phyloP scores from a whole-genome alignment of 2,113 vertebrate species.

The Lagopus muta region DNA sequence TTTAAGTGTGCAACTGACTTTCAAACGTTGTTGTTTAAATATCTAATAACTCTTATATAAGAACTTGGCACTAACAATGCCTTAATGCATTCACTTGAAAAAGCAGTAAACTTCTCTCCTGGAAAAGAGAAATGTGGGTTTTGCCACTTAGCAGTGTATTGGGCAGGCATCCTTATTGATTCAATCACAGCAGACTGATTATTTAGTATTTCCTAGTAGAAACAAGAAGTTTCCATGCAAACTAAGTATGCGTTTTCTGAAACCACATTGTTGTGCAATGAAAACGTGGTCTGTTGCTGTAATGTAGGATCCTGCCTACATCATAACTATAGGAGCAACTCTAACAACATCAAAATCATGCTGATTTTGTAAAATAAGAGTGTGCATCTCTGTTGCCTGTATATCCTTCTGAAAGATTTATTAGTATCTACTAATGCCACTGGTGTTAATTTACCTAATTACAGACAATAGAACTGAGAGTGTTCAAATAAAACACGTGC shows the following conservation, averaged over 20 bases:
- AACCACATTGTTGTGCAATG: background rate
- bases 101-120: background rate
- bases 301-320: background rate
- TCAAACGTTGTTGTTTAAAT: conserved; percentile 32
- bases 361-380: background rate
- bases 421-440: conserved; percentile 41
- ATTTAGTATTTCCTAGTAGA: background rate
- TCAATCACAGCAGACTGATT: background rate
- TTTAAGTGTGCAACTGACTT: background rate
- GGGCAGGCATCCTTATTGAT: background rate
- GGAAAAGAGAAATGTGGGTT: background rate
- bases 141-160: background rate
- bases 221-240: background rate
- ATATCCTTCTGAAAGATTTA: background rate
- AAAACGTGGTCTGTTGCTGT: background rate
- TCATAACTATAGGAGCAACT: background rate
- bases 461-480: conserved; percentile 44
- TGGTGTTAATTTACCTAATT: conserved; percentile 41
- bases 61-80: background rate
- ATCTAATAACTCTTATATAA: conserved; percentile 53
- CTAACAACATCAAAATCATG: background rate
- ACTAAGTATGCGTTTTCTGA: background rate
- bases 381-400: background rate
- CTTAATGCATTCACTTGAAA: background rate
- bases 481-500: conserved; percentile 44